Conservation (phyloP, 2,113 vertebrate genomes). For the Hassar affinis region DNA sequence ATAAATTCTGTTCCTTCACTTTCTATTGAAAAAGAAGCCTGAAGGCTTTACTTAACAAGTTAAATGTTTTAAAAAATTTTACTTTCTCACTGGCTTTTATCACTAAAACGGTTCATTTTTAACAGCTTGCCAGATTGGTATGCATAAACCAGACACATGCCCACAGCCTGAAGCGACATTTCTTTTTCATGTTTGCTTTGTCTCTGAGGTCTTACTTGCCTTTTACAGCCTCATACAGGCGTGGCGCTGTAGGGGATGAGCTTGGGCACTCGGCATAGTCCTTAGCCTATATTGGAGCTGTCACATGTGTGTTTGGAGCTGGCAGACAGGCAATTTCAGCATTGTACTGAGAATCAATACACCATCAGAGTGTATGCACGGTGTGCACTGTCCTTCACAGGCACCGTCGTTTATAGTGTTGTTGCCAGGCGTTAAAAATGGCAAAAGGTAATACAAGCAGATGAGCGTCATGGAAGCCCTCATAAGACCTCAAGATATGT, state of each 20-base stretch:
- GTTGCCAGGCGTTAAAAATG: constrained; percentile 71
- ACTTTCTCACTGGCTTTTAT: constrained; percentile 35
- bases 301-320: constrained; percentile 74
- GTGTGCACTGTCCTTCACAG: constrained; percentile 70
- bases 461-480: constrained; percentile 42
- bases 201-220: constrained; percentile 28
- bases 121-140: constrained; percentile 48
- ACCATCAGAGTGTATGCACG: constrained; percentile 75
- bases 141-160: constrained; percentile 45
- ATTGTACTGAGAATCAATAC: constrained; percentile 77
- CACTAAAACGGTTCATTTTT: constrained; percentile 52
- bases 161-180: constrained; percentile 49
- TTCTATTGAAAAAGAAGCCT: constrained; percentile 64
- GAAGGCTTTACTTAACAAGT: constrained; percentile 59
- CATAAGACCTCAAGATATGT: constrained; percentile 39
- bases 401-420: constrained; percentile 75
- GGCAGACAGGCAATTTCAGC: constrained; percentile 76
- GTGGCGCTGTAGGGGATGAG: constrained; percentile 54
- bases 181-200: constrained; percentile 12
- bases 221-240: constrained; percentile 24
- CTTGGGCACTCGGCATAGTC: constrained; percentile 54
- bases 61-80: constrained; percentile 51
- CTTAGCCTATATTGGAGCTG: constrained; percentile 73
- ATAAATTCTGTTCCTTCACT: constrained; percentile 60
- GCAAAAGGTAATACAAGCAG: constrained; percentile 63